Evolutionary conservation across 1,140 invertebrate genomes (phyloP), one percentile per base, ranked within the genome.

Genomic region (Amyelois transitella): DNA sequence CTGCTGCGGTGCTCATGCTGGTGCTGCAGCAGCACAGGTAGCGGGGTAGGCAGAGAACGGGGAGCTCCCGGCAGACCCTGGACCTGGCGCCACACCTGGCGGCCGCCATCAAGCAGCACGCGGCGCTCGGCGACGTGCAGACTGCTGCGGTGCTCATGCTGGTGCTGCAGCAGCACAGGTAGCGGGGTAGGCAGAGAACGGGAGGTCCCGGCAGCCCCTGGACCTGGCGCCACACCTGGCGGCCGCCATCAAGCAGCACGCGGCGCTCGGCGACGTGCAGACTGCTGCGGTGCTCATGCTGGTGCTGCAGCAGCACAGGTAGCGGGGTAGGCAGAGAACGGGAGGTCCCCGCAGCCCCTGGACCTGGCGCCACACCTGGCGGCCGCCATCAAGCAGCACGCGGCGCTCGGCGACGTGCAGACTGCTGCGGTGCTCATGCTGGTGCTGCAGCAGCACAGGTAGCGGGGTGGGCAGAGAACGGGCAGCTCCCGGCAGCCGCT

Each of bases 101-200:
- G 32, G 17, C 32, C 61, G 49, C 54, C 60, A 65, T 98, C 7
- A 91, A 91, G 44, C 90, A 92, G 77, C 95, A 96, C 86, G 96
- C 94, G 0, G 92, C 92, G 71, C 91, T 95, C 51, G 95, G 96
- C 20, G 97, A 98, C 89, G 93, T 98, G 25, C 97, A 98, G 83
- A 98, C 96, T 0, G 89, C 95, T 0, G 93, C 95, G 19, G 93
- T 92, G 19, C 91, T 97, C 65, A 81, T 97, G 18, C 91, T 97
- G 28, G 95, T 94, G 3, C 89, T 98, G 8, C 96, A 96, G 24
- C 94, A 97, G 38, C 91, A 81, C 56, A 72, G 86, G 82, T 82
- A 49, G 5, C 25, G 25, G n/a, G n/a, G n/a, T n/a, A n/a, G n/a
- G n/a, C n/a, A n/a, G n/a, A n/a, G n/a, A n/a, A n/a, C n/a, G n/a